Percentiles rank a stretch among this genome's conserved stretches.
Evolutionary conservation across 2,888 invertebrate genomes (phyloP).

Genomic region (Macaria notata): DNA sequence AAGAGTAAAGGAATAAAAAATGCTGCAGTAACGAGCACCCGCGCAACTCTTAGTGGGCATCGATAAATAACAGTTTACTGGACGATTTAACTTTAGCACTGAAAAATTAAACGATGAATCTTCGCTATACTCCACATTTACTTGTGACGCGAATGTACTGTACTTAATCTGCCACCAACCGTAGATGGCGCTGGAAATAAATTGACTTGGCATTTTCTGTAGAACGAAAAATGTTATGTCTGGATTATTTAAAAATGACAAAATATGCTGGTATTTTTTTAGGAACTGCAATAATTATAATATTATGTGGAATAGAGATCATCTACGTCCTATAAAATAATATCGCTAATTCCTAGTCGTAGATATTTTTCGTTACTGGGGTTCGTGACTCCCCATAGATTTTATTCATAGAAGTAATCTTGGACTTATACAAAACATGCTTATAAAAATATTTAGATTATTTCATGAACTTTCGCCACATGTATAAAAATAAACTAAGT

Average conservation of each 20-base stretch:
- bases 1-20: conserved; percentile 45
- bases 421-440: no score
- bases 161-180: conserved; percentile 27
- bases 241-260: neutral
- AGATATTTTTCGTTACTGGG: no score
- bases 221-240: neutral
- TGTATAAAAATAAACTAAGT: no score
- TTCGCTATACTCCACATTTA: conserved; percentile 42
- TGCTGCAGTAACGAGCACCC: conserved; percentile 51
- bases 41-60: conserved; percentile 45
- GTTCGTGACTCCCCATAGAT: no score
- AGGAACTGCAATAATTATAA: no score
- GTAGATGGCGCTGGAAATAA: conserved; percentile 5
- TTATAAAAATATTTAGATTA: no score
- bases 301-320: no score
- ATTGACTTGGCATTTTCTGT: neutral
- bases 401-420: no score
- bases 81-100: conserved; percentile 58
- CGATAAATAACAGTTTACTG: conserved; percentile 59
- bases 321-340: no score
- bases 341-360: no score
- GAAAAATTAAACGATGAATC: conserved; percentile 64
- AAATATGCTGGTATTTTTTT: no score
- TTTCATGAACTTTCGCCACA: no score
- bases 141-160: conserved; percentile 30